These are phyloP conservation scores for Aplysia californica DNA, from an alignment of 1,140 invertebrate genomes.

Conservation along the genomic window DNA sequence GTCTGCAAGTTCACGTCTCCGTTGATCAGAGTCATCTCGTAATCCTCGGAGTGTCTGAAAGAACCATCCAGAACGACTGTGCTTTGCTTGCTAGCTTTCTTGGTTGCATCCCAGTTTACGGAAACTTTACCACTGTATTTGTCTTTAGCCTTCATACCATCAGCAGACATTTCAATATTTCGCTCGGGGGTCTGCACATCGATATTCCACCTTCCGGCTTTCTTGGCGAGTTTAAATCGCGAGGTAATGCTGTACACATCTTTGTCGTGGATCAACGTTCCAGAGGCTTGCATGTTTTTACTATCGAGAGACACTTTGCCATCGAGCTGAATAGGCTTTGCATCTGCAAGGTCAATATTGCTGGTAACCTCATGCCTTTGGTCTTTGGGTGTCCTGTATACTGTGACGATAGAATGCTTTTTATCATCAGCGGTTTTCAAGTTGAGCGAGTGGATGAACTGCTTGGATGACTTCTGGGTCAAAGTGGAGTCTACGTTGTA, in stretches of 20 bases:
- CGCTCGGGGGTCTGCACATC: not conserved
- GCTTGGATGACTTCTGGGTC: not conserved
- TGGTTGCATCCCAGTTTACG: constrained; percentile 11
- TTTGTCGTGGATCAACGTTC: not conserved
- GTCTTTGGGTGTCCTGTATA: not conserved
- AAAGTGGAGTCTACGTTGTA: not conserved
- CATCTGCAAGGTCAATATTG: not conserved
- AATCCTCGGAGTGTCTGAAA: not conserved
- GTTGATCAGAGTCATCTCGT: not conserved
- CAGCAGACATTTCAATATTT: not conserved
- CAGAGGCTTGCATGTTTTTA: not conserved
- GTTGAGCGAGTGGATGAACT: not conserved
- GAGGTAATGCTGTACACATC: not conserved
- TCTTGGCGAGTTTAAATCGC: not conserved
- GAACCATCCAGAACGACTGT: not conserved
- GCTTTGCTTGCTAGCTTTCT: not conserved
- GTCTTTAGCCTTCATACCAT: not conserved
- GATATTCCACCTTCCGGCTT: not conserved
- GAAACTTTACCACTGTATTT: not conserved
- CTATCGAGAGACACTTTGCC: not conserved
- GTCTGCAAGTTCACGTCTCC: constrained; percentile 10
- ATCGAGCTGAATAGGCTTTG: constrained; percentile 3
- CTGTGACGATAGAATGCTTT: constrained; percentile 1
- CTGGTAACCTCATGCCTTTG: not conserved
- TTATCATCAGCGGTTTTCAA: not conserved